Evolutionary conservation across 2,888 invertebrate species (phyloP).

Genomic region (Ischnura elegans): DNA sequence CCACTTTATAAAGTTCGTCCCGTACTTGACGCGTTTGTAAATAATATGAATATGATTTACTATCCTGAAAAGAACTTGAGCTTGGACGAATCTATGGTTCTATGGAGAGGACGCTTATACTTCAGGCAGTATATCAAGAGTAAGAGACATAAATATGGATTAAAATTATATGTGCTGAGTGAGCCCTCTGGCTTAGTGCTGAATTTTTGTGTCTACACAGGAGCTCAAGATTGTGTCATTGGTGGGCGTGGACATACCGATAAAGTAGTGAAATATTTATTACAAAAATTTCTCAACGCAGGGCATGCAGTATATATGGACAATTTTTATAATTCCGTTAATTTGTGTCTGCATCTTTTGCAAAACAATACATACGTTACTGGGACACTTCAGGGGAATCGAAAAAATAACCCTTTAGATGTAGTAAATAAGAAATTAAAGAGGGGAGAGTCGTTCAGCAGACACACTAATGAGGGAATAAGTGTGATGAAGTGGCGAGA

Average conservation of each 20-base stretch:
- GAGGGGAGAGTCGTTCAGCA: not conserved
- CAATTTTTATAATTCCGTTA: not conserved
- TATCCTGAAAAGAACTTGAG: constrained; percentile 74
- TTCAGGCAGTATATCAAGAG: constrained; percentile 75
- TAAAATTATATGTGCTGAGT: constrained; percentile 75
- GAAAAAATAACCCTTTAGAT: not conserved
- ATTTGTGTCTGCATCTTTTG: not conserved
- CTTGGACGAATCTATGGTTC: constrained; percentile 75
- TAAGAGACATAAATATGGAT: constrained; percentile 75
- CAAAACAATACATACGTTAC: not conserved
- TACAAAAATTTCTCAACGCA: not conserved
- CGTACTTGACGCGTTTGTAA: constrained; percentile 75
- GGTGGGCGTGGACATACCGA: constrained; percentile 70
- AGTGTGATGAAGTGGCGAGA: not conserved
- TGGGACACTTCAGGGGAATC: not conserved
- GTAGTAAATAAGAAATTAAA: not conserved
- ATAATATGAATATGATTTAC: constrained; percentile 74
- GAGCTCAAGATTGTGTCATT: constrained; percentile 71
- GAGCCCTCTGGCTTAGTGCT: constrained; percentile 75
- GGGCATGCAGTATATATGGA: not conserved
- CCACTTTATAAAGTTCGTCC: constrained; percentile 68
- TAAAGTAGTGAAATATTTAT: constrained; percentile 69
- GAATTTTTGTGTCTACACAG: constrained; percentile 73
- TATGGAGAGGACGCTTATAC: constrained; percentile 75
- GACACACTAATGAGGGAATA: not conserved